Base-by-base conservation (phyloP, 2,888 invertebrate genomes). In the Rhagonycha fulva region DNA sequence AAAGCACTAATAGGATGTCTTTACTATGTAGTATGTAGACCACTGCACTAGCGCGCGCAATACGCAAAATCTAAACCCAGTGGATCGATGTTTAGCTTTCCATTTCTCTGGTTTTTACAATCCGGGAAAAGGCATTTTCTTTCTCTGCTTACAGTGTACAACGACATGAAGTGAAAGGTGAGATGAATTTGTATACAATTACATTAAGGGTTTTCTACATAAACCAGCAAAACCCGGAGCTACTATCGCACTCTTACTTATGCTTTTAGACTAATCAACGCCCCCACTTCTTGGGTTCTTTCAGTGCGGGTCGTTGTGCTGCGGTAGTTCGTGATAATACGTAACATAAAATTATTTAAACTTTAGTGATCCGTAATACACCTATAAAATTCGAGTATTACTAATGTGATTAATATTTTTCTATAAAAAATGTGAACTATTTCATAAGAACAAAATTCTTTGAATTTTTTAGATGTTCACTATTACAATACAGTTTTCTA, bases 251-350 rank as follows among this genome's bases (percentile, higher is more conserved):
- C 79, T 79, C 78, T 77, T 78, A 80, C 79, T 81, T 81, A 82
- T 66, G 23, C 81, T 82, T 78, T 78, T 79, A 79, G 79, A 80
- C 77, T 78, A 79, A 78, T 78, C 80, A 76, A 72, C 81, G 77
- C 80, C 79, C 78, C 81, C 79, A 75, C 70, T 70, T 78, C 63
- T 70, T 73, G 75, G 72, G 68, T 70, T 47, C 68, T 68, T 76
- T 63, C 72, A 77, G 78, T 81, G 77, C 79, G 80, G 80, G 80
- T 81, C 79, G 79, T 72, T 71, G 78, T 79, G 76, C 70, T 78
- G 78, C 70, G 76, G 72, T 80, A 80, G 80, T 81, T 81, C 78
- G 82, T 81, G 81, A 79, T 80, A 79, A 80, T 76, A 80, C 75
- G 79, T 78, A 78, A 70, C 72, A 70, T 73, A 74, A 63, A 74